Percentiles rank a stretch among this genome's conserved stretches.
Conservation (phyloP, 2,888 invertebrate species). For the Oscheius sp. region DNA sequence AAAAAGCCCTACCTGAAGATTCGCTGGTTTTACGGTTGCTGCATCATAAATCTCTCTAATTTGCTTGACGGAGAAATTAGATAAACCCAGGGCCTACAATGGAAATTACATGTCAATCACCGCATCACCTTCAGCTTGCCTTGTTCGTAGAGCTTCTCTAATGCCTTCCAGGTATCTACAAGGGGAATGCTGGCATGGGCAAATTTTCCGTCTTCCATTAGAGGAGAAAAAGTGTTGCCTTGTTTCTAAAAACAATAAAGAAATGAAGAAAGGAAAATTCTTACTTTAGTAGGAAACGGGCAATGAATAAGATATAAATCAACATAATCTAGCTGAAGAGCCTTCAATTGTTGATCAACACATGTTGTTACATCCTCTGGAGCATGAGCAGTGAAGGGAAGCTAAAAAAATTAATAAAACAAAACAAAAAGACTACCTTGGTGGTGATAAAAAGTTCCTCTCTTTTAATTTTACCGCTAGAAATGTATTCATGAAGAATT, state of each 20-base stretch:
- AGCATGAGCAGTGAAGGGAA: constrained; percentile 51
- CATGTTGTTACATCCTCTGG: constrained; percentile 46
- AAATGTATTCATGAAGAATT: constrained; percentile 78
- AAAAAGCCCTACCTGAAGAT: constrained; percentile 54
- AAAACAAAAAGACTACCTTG: constrained; percentile 41
- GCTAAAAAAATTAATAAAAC: constrained; percentile 29
- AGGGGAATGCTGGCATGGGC: constrained; percentile 40
- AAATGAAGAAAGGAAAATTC: neutral
- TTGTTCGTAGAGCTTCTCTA: constrained; percentile 56
- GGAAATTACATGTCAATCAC: neutral
- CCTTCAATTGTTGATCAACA: constrained; percentile 53
- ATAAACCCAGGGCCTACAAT: constrained; percentile 58
- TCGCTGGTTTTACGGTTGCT: constrained; percentile 62
- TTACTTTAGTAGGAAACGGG: constrained; percentile 45
- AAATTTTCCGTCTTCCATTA: constrained; percentile 35
- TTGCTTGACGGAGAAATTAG: constrained; percentile 64
- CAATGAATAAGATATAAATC: constrained; percentile 61
- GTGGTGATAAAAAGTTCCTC: constrained; percentile 65
- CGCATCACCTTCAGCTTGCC: constrained; percentile 45
- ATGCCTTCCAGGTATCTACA: constrained; percentile 59
- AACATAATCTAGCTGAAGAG: constrained; percentile 54
- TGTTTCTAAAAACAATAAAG: constrained; percentile 35
- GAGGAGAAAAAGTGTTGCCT: constrained; percentile 35
- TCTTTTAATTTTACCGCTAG: constrained; percentile 75
- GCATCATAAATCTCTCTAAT: constrained; percentile 60